These are phyloP conservation scores for Patella ulyssiponensis DNA, from an alignment of 2,888 invertebrate genomes.

Conservation along the genomic window DNA sequence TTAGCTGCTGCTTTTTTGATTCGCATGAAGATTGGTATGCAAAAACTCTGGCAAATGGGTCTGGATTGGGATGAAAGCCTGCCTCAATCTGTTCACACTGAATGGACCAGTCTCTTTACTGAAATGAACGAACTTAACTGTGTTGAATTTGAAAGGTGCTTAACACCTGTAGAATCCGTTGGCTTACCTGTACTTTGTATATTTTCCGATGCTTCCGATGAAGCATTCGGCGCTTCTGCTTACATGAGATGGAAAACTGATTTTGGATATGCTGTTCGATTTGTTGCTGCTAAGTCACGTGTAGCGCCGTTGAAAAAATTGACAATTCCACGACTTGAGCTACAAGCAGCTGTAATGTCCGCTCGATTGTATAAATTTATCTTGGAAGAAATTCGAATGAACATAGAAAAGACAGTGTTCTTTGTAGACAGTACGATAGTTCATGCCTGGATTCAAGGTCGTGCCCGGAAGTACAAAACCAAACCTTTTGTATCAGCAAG, in stretches of 20 bases:
- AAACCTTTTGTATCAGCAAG: neutral
- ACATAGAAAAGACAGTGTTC: neutral
- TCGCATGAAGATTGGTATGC: neutral
- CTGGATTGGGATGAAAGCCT: neutral
- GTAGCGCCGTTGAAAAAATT: neutral
- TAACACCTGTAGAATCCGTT: neutral
- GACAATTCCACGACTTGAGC: neutral
- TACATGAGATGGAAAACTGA: neutral
- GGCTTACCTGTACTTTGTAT: constrained; percentile 7
- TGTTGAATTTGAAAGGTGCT: constrained; percentile 1
- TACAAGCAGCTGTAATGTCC: neutral
- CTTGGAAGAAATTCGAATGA: neutral
- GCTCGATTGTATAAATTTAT: neutral
- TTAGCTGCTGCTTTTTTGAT: constrained; percentile 3
- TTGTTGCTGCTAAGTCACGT: neutral
- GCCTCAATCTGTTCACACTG: neutral
- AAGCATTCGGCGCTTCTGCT: neutral
- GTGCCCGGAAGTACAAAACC: neutral
- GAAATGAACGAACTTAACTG: neutral
- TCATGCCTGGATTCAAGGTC: constrained; percentile 3
- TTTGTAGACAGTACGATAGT: constrained; percentile 3
- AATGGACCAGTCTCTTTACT: neutral
- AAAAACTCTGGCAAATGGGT: constrained; percentile 1
- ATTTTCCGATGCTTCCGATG: constrained; percentile 5
- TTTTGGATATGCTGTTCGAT: neutral